phyloP scores from a whole-genome alignment of 1,140 invertebrate species.

The Formica selysi region DNA sequence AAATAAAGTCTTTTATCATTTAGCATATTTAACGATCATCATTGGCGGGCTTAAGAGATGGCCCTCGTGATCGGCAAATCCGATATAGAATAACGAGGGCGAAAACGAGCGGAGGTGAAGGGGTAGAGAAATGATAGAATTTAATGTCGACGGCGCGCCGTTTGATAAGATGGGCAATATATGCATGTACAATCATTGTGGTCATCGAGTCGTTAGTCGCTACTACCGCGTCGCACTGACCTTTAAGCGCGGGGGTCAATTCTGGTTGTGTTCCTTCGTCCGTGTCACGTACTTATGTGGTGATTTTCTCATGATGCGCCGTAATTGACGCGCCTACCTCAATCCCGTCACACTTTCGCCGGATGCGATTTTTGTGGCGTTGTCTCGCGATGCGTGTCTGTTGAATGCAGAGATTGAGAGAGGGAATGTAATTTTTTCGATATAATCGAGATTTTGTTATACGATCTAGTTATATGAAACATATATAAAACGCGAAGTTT shows the following conservation, averaged over 20 bases:
- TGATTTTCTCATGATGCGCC: slow-evolving; percentile 75
- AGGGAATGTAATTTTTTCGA: background rate
- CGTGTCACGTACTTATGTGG: slow-evolving; percentile 71
- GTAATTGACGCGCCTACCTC: slow-evolving; percentile 74
- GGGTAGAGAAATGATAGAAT: slow-evolving; percentile 68
- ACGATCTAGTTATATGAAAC: background rate
- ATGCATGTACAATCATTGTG: slow-evolving; percentile 73
- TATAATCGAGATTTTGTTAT: background rate
- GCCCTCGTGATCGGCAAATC: slow-evolving; percentile 2
- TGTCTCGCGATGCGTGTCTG: slow-evolving; percentile 12
- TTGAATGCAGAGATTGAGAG: background rate
- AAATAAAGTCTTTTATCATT: background rate
- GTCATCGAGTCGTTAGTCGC: slow-evolving; percentile 77
- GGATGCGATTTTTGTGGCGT: slow-evolving; percentile 53
- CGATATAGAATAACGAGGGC: slow-evolving; percentile 40
- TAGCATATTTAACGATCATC: slow-evolving; percentile 33
- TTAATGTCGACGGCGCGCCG: slow-evolving; percentile 73
- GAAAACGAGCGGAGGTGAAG: slow-evolving; percentile 6
- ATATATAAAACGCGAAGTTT: background rate
- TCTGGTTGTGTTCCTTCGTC: slow-evolving; percentile 61
- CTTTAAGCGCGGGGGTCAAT: slow-evolving; percentile 76
- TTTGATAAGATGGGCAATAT: slow-evolving; percentile 76
- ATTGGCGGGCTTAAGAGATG: slow-evolving; percentile 14
- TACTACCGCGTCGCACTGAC: slow-evolving; percentile 72
- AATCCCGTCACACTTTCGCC: slow-evolving; percentile 74